phyloP scores from a whole-genome alignment of 2,113 vertebrate genomes.

The Equus przewalskii region DNA sequence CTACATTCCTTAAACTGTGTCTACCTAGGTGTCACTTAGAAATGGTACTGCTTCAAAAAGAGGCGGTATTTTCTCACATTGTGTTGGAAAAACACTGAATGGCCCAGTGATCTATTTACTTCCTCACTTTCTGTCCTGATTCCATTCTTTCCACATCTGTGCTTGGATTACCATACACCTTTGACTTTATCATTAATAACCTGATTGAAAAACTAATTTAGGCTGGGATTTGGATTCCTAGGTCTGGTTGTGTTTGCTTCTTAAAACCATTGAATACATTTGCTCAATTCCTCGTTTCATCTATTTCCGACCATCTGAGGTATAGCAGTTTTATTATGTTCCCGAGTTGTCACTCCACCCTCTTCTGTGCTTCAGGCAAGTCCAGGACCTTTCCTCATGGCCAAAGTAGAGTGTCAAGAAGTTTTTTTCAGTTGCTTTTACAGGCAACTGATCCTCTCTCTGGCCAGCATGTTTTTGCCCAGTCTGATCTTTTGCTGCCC shows the following conservation, averaged over 20 bases:
- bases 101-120: neutral
- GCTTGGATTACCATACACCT: neutral
- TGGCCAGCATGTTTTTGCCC: neutral
- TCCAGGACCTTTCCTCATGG: neutral
- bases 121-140: neutral
- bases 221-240: neutral
- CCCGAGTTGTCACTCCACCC: neutral
- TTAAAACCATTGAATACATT: constrained; percentile 14
- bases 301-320: neutral
- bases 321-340: neutral
- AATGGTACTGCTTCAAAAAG: neutral
- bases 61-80: neutral
- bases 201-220: neutral
- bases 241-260: neutral
- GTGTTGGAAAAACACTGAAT: neutral
- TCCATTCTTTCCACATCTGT: neutral
- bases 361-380: neutral
- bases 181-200: neutral
- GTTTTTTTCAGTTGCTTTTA: neutral
- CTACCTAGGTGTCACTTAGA: neutral
- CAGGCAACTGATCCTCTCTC: neutral
- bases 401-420: neutral
- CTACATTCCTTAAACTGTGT: neutral
- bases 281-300: neutral
- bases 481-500: constrained; percentile 50